Conservation (phyloP, 1,140 invertebrate genomes). For the Holcopasites calliopsidis region DNA sequence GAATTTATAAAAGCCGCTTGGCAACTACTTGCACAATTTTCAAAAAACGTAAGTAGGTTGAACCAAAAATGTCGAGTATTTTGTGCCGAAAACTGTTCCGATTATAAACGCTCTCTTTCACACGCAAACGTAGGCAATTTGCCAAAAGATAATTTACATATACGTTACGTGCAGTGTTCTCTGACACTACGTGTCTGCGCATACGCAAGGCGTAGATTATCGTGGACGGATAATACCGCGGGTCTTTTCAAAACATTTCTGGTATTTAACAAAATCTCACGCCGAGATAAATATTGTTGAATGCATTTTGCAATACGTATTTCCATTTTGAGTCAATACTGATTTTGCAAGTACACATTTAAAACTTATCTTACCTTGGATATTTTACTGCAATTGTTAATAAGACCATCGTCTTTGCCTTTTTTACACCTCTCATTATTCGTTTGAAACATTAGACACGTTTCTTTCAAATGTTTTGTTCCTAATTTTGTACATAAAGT, state of each 20-base stretch:
- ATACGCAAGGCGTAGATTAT: background rate
- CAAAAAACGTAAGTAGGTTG: background rate
- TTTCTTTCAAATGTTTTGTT: constrained; percentile 65
- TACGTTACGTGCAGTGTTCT: background rate
- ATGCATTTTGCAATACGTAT: background rate
- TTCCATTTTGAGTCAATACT: background rate
- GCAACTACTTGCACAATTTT: background rate
- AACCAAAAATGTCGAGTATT: background rate
- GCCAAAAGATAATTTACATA: background rate
- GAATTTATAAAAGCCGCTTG: background rate
- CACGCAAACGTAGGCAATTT: background rate
- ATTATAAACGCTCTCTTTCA: background rate
- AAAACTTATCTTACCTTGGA: constrained; percentile 48
- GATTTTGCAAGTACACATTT: background rate
- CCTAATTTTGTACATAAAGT: constrained; percentile 62
- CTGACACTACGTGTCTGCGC: background rate
- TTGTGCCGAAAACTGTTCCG: no score
- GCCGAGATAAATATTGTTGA: background rate
- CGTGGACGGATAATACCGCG: background rate
- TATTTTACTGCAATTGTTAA: constrained; percentile 60
- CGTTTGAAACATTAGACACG: constrained; percentile 63
- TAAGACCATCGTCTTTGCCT: constrained; percentile 69
- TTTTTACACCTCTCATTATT: constrained; percentile 73
- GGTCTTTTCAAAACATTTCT: constrained; percentile 1
- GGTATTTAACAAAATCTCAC: no score